Evolutionary conservation across 2,113 vertebrate species (phyloP).

Genomic region (Cheirogaleus medius): DNA sequence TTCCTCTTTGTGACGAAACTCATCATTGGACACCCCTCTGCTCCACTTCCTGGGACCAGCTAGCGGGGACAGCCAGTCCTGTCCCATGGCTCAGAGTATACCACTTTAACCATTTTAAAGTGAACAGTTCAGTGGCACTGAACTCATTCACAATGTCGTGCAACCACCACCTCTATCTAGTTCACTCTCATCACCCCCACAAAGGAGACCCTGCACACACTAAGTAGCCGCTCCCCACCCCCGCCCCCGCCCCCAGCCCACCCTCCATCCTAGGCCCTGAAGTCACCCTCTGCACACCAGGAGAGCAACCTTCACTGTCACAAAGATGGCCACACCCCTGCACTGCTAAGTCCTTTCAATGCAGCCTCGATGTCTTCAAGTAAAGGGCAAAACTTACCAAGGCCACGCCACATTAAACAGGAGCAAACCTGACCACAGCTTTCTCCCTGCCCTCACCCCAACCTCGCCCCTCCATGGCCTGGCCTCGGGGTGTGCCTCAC

Average conservation of each 20-base stretch:
- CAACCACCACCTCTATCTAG: not conserved
- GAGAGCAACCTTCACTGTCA: not conserved
- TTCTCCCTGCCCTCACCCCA: not conserved
- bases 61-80: not conserved
- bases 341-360: not conserved
- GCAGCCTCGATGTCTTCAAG: not conserved
- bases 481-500: fast-evolving
- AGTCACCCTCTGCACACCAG: not conserved
- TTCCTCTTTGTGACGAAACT: not conserved
- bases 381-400: not conserved
- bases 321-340: fast-evolving
- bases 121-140: no score
- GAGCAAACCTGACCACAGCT: not conserved
- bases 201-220: not conserved
- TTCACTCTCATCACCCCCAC: not conserved
- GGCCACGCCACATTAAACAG: not conserved
- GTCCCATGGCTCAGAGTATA: no score
- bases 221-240: not conserved
- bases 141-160: no score
- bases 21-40: fast-evolving
- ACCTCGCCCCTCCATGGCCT: not conserved
- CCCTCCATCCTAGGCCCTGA: not conserved
- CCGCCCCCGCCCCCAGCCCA: fast-evolving
- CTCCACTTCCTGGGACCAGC: not conserved
- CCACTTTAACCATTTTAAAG: not conserved